Evolutionary conservation across 2,888 invertebrate species (phyloP), one percentile per base, ranked within the genome.

Genomic region (Callinectes sapidus): DNA sequence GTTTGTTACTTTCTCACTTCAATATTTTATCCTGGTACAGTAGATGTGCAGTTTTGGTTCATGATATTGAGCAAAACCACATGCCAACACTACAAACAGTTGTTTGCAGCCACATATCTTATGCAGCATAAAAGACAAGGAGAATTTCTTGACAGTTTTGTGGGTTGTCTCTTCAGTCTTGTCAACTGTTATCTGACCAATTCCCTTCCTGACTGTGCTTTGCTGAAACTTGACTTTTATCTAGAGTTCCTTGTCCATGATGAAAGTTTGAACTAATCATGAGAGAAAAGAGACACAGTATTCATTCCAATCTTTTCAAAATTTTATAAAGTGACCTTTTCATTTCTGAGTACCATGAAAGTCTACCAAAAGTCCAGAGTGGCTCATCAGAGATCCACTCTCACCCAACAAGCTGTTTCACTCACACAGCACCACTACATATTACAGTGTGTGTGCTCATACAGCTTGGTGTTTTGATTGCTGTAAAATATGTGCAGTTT

Each of bases 401-500:
- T 28, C 28, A 28, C 71, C 71, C 1, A 28, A 71, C 8, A 71
- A 71, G n/a, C 71, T 71, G 28, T 71, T 71, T 28, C 3, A 71
- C 28, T 28, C 71, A 71, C 28, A 28, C n/a, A n/a, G 5, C 71
- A 71, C 71, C 6, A 28, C 71, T 28, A n/a, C 23, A 28, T 48
- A 48, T 48, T 48, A 28, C 28, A 71, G 71, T 71, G 71, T 71
- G 71, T 71, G 71, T 28, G 71, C 71, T 28, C 71, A 10, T 71
- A n/a, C n/a, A n/a, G 28, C n/a, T 71, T 71, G 71, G 28, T 3
- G 71, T 71, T 23, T 28, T 71, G 71, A 71, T 71, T 71, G 28
- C 71, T 71, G 71, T 71, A 28, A 71, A n/a, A n/a, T 71, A 71
- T n/a, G 28, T 28, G 71, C 71, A 71, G 71, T 71, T 71, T 71